Conservation (phyloP, 1,140 invertebrate species). For the Hyposmocoma kahamanoa region DNA sequence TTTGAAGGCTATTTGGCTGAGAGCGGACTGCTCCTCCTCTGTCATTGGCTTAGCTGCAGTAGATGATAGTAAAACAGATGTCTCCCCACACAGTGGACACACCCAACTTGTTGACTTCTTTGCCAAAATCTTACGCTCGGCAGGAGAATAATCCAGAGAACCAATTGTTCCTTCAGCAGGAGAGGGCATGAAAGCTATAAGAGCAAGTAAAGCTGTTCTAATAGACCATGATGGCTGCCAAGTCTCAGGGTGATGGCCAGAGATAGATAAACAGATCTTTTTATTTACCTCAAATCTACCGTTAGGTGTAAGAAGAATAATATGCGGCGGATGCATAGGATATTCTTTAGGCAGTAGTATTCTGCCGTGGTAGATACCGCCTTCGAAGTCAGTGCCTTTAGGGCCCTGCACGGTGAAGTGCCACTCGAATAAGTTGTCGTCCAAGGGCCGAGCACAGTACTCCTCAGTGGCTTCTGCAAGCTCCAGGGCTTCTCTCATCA, state of each 20-base stretch:
- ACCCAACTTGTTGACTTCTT: constrained; percentile 79
- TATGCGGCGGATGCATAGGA: constrained; percentile 98
- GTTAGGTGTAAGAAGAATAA: constrained; percentile 95
- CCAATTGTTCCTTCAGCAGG: constrained; percentile 91
- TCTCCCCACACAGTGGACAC: constrained; percentile 77
- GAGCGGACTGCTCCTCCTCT: constrained; percentile 67
- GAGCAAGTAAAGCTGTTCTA: constrained; percentile 91
- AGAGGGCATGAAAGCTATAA: constrained; percentile 97
- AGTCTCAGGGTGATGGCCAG: constrained; percentile 97
- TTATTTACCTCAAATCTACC: constrained; percentile 95
- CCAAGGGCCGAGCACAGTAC: constrained; percentile 92
- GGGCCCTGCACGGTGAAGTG: constrained; percentile 96
- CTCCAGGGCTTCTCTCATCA: constrained; percentile 95
- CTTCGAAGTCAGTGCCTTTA: constrained; percentile 89
- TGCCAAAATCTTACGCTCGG: constrained; percentile 88
- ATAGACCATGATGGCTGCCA: constrained; percentile 99
- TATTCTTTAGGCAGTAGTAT: constrained; percentile 94
- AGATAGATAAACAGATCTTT: constrained; percentile 97
- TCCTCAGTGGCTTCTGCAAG: constrained; percentile 90
- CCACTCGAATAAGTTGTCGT: constrained; percentile 98
- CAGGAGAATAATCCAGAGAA: constrained; percentile 89
- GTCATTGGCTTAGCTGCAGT: constrained; percentile 63
- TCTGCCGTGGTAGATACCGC: constrained; percentile 92
- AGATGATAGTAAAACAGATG: constrained; percentile 64
- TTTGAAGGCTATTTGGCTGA: constrained; percentile 67